Base-by-base conservation (phyloP, 2,113 vertebrate species). In the Zingel zingel region DNA sequence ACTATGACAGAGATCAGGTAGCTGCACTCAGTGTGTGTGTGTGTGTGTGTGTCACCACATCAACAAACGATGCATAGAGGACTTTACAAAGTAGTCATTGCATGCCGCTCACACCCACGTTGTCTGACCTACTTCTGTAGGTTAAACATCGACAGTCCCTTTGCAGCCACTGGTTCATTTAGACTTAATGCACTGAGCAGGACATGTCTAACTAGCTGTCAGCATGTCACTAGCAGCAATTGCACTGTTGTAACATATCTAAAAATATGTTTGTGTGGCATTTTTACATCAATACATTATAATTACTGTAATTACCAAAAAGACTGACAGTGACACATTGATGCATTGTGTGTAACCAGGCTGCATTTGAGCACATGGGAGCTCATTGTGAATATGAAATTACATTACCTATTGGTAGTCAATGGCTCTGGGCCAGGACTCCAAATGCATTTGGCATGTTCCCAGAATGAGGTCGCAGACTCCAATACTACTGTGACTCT, bases 1-100 rank as follows among this genome's bases (percentile, higher is more conserved):
- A 66, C 1, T 25, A 19, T 80, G 87, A 86, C 56, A 69, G 45
- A 68, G 74, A 65, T 80, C 64, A 80, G 63, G 53, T 82, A 66
- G 63, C 54, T 72, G 19, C 57, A 56, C 21, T 30, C 21, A 18
- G 50, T 45, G 19, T 67, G 47, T 75, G 64, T 71, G 30, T 57
- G 53, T 59, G 11, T 13, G 54, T 65, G 62, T 63, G 65, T 67
- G 30, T 81, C 43, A 53, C 66, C 56, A 72, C 33, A 64, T 71
- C 39, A 50, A 6, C 7, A 51, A 88, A 77, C 82, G 83, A 85
- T 71, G 58, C 45, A 6, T 13, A 0, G 1, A 59, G 51, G 50
- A 78, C 68, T 85, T 64, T 9, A 48, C 27, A 83, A 69, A 81
- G 71, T 63, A 65, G 79, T 54, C 64, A 63, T 50, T 57, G 80